A percentile compares a stretch with the other conserved stretches of the same genome.
Conservation (phyloP, 2,888 invertebrate species). For the Ormyrus pomaceus region DNA sequence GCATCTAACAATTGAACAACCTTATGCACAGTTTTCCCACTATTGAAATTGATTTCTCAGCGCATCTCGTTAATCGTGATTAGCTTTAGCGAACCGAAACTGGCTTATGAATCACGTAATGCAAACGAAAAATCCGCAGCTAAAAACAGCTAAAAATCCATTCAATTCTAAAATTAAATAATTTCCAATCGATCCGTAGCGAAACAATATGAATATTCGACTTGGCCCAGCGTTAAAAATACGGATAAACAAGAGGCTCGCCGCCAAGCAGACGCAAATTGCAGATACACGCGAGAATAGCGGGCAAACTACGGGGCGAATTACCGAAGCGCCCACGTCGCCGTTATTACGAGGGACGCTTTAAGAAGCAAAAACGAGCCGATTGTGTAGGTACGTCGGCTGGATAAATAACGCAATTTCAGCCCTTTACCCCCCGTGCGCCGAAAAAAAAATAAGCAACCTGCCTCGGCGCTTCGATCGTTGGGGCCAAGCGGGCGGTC, state of each 20-base stretch:
- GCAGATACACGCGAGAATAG: constrained; percentile 18
- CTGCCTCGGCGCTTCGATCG: background rate
- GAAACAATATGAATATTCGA: too few species aligned
- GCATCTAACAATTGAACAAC: too few species aligned
- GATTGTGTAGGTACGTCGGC: background rate
- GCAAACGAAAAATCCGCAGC: too few species aligned
- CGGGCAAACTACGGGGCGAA: constrained; percentile 20
- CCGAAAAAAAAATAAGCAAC: constrained; percentile 21
- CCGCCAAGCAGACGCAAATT: background rate
- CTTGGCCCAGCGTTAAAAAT: background rate
- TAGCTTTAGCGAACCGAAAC: too few species aligned
- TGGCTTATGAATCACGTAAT: too few species aligned
- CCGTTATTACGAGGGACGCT: constrained; percentile 19
- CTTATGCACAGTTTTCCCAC: too few species aligned
- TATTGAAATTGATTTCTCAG: too few species aligned
- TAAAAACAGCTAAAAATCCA: too few species aligned
- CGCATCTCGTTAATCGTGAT: too few species aligned
- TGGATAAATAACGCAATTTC: constrained; percentile 30
- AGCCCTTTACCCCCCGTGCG: background rate
- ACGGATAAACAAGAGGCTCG: background rate
- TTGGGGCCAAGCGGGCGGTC: constrained; percentile 9
- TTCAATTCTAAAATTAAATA: too few species aligned
- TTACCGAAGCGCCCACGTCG: constrained; percentile 17
- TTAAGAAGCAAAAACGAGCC: constrained; percentile 5
- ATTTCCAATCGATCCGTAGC: too few species aligned